These are phyloP conservation scores for Crioceris asparagi DNA, from an alignment of 2,888 invertebrate genomes.

Conservation along the genomic window DNA sequence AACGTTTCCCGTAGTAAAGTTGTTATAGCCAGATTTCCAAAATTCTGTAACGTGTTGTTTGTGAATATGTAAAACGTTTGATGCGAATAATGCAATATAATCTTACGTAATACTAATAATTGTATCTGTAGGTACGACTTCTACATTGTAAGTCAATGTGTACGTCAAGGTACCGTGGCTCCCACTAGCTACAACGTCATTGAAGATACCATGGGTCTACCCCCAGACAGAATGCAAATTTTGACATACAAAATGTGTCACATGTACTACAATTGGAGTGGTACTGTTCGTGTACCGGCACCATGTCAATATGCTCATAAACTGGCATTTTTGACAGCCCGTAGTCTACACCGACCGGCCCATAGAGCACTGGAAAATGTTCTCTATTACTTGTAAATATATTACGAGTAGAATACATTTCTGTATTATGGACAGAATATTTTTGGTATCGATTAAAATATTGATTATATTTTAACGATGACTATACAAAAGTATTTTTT, in stretches of 20 bases:
- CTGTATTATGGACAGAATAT: no score
- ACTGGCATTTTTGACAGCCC: slow-evolving; percentile 77
- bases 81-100: no score
- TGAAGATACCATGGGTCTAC: slow-evolving; percentile 55
- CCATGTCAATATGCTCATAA: slow-evolving; percentile 95
- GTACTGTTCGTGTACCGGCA: slow-evolving; percentile 76
- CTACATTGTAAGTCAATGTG: slow-evolving; percentile 78
- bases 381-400: slow-evolving; percentile 56
- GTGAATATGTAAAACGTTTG: no score
- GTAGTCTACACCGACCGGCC: slow-evolving; percentile 61
- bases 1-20: no score
- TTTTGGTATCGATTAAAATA: no score
- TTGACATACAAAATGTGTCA: slow-evolving; percentile 81
- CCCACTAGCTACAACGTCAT: slow-evolving; percentile 88
- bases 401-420: no score
- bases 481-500: no score
- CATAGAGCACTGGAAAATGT: slow-evolving; percentile 48
- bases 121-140: slow-evolving; percentile 90
- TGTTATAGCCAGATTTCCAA: no score
- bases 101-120: no score
- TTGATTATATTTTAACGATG: no score
- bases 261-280: slow-evolving; percentile 87
- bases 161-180: slow-evolving; percentile 79
- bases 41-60: no score
- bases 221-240: slow-evolving; percentile 67